These are phyloP conservation scores for Oscheius sp. DNA, from an alignment of 2,888 invertebrate genomes.

Conservation along the genomic window DNA sequence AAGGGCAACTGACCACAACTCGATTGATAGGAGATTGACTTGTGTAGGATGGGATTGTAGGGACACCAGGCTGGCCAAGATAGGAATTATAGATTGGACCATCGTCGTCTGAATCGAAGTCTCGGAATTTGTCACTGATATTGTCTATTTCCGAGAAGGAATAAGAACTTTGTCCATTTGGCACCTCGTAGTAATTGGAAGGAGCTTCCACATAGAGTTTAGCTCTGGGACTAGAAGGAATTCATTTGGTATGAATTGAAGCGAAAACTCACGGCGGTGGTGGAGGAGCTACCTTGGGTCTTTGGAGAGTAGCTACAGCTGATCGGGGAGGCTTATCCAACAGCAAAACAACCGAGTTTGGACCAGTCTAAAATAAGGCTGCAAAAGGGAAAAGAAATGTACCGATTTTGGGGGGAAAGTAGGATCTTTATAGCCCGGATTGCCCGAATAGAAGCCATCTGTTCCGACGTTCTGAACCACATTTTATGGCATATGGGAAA, in stretches of 20 bases:
- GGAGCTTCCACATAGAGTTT: conserved; percentile 36
- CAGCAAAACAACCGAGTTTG: conserved; percentile 33
- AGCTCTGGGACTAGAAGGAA: conserved; percentile 41
- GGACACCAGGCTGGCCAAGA: conserved; percentile 44
- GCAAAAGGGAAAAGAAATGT: not conserved
- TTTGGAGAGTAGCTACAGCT: conserved; percentile 39
- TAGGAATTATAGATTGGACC: conserved; percentile 37
- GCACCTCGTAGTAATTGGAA: conserved; percentile 25
- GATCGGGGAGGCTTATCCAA: conserved; percentile 41
- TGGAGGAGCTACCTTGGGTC: conserved; percentile 53
- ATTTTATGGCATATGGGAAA: too few relatives aligned
- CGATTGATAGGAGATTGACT: conserved; percentile 53
- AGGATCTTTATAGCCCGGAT: not conserved
- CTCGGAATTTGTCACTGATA: conserved; percentile 38
- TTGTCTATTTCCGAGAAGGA: conserved; percentile 24
- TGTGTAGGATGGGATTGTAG: conserved; percentile 51
- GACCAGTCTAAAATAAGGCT: not conserved
- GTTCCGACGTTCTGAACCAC: too few relatives aligned
- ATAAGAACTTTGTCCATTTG: conserved; percentile 8
- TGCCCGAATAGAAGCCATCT: not conserved
- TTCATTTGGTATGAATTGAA: not conserved
- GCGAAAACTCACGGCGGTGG: conserved; percentile 46
- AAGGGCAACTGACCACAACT: conserved; percentile 51
- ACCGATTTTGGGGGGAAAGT: conserved; percentile 18
- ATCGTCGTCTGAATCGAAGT: conserved; percentile 45